phyloP scores from a whole-genome alignment of 2,797 vertebrate species.

The Dromococcyx pavoninus region DNA sequence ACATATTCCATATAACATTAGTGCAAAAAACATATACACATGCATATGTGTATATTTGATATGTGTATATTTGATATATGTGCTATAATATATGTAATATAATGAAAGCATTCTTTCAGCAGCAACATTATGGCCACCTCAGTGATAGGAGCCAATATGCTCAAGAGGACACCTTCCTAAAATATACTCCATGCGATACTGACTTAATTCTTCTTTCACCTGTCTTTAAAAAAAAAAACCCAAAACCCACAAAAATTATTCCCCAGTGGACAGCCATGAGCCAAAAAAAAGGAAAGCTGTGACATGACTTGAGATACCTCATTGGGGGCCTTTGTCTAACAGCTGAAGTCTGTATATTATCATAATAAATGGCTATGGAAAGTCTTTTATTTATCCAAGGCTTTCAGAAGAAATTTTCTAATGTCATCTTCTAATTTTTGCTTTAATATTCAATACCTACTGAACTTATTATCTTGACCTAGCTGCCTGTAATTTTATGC shows the following conservation, averaged over 20 bases:
- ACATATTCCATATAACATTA: not conserved
- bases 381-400: not conserved
- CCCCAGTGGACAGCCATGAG: not conserved
- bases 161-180: not conserved
- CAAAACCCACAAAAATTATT: not conserved
- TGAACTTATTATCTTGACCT: not conserved
- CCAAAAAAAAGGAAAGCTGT: constrained; percentile 3
- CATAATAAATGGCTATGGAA: not conserved
- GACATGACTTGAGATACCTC: not conserved
- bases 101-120: not conserved
- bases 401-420: not conserved
- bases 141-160: not conserved
- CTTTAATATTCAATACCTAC: not conserved
- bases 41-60: not conserved
- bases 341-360: not conserved
- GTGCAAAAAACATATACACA: accelerated
- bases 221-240: not conserved
- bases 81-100: not conserved
- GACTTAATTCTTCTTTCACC: not conserved
- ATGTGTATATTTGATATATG: too few relatives aligned
- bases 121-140: accelerated
- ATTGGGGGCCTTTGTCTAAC: not conserved
- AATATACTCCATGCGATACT: not conserved
- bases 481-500: not conserved
- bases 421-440: not conserved